Percentiles rank a stretch among this genome's conserved stretches.
These are phyloP conservation scores for Athripsodes cinereus DNA, from an alignment of 2,888 invertebrate genomes.

Conservation along the genomic window DNA sequence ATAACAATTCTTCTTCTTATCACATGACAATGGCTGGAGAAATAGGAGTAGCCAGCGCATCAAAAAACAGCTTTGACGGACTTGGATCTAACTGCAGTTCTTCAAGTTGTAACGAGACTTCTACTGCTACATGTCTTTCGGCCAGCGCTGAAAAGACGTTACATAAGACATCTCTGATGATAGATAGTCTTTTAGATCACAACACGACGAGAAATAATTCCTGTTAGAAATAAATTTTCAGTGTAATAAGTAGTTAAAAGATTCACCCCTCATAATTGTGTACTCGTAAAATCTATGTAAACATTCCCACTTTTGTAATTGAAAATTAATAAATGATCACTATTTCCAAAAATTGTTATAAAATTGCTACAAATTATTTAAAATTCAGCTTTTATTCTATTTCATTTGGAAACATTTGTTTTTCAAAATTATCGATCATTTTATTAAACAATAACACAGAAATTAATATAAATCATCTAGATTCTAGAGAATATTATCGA, in stretches of 20 bases:
- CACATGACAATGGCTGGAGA: slow-evolving; percentile 40
- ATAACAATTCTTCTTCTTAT: slow-evolving; percentile 40
- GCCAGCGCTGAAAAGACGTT: slow-evolving; percentile 38
- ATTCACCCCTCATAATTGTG: not conserved
- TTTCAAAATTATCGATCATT: no score
- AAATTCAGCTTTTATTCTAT: no score
- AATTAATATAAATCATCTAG: no score
- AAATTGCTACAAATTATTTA: no score
- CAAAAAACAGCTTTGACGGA: slow-evolving; percentile 30
- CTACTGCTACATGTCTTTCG: slow-evolving; percentile 28
- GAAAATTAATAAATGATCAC: no score
- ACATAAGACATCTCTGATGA: slow-evolving; percentile 44
- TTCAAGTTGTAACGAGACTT: slow-evolving; percentile 20
- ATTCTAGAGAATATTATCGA: no score
- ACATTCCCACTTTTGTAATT: no score
- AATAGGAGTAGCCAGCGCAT: slow-evolving; percentile 16
- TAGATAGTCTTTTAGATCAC: slow-evolving; percentile 40
- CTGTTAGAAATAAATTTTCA: not conserved
- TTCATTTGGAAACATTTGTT: no score
- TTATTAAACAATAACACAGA: no score
- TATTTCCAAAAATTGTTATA: no score
- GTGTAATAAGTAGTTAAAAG: no score
- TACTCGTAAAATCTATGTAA: no score
- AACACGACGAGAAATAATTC: slow-evolving; percentile 15
- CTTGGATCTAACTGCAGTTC: slow-evolving; percentile 34